Percentiles rank a stretch among this genome's conserved stretches.
Evolutionary conservation across 2,888 invertebrate species (phyloP).

Genomic region (Hemithea aestivaria): DNA sequence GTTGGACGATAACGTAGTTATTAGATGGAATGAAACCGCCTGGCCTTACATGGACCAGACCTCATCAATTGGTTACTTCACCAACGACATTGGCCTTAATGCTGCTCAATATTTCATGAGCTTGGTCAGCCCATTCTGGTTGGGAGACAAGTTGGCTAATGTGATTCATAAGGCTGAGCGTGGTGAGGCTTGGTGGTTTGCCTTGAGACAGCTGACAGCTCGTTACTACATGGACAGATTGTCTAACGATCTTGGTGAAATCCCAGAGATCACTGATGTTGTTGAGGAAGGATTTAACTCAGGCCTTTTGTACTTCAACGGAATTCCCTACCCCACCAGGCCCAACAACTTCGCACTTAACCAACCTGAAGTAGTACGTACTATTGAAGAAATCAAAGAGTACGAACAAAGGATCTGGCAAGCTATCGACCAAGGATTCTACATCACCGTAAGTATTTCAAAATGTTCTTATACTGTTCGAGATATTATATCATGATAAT

Average conservation of each 20-base stretch:
- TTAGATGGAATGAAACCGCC: constrained; percentile 81
- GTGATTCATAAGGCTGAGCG: constrained; percentile 39
- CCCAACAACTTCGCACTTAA: constrained; percentile 76
- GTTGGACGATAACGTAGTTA: constrained; percentile 69
- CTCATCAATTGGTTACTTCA: constrained; percentile 74
- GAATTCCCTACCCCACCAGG: constrained; percentile 82
- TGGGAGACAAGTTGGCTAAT: constrained; percentile 75
- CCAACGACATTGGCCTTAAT: constrained; percentile 85
- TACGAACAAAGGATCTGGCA: constrained; percentile 79
- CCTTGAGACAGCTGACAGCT: constrained; percentile 82
- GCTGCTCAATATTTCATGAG: constrained; percentile 81
- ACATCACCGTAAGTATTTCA: constrained; percentile 53
- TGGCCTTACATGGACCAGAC: constrained; percentile 66
- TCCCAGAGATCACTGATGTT: constrained; percentile 71
- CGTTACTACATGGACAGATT: constrained; percentile 88
- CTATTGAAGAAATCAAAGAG: constrained; percentile 62
- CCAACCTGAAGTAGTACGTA: constrained; percentile 59
- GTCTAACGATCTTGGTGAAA: constrained; percentile 82
- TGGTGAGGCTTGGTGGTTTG: constrained; percentile 28
- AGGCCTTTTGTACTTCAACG: constrained; percentile 81
- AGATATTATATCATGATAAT: not conserved
- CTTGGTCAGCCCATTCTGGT: constrained; percentile 82
- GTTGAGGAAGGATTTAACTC: constrained; percentile 82
- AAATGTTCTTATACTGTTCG: not conserved
- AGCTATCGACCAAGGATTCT: constrained; percentile 79